Base-by-base conservation (phyloP, 2,797 vertebrate species). In the Micromesistius poutassou region DNA sequence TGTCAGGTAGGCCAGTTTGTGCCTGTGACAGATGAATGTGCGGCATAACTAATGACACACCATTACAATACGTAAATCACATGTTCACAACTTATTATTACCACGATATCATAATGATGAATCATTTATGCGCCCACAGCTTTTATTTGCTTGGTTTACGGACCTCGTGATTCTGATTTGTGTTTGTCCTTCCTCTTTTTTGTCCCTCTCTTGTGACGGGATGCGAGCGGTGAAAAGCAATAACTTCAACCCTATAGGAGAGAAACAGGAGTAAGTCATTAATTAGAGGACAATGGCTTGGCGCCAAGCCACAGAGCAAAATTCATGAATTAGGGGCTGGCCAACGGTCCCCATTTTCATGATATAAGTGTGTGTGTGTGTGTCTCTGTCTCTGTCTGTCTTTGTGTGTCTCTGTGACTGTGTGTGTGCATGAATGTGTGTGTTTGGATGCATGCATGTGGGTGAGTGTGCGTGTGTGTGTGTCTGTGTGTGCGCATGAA, bases 211-310 rank as follows among this genome's bases (percentile, higher is more conserved):
- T 71, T 71, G 12, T 14, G 5, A 33, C 1, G 38, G 79, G 78
- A 71, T 85, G 79, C 76, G 70, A 80, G 75, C 76, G 85, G 82
- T 82, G 82, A 85, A 86, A 77, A 88, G 85, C 75, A 86, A 84
- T 83, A 89, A 87, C 77, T 78, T 77, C 75, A 30, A 86, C 75
- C 73, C 42, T 74, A 68, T 28, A 82, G 82, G 73, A 78, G 78
- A 77, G 76, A 86, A 80, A 68, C 78, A 76, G 35, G 79, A 88
- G 86, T 83, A 78, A 88, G 83, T 90, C 88, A 91, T 91, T 90
- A 90, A 92, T 92, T 91, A 91, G 79, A 76, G 81, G 80, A 88
- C 88, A 90, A 87, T 89, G 87, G 89, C 85, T 92, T 91, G 88
- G 84, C 79, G 9, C 84, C 82, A 77, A 83, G 80, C 83, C 86